phyloP scores from a whole-genome alignment of 2,113 vertebrate genomes.

The Cololabis saira region DNA sequence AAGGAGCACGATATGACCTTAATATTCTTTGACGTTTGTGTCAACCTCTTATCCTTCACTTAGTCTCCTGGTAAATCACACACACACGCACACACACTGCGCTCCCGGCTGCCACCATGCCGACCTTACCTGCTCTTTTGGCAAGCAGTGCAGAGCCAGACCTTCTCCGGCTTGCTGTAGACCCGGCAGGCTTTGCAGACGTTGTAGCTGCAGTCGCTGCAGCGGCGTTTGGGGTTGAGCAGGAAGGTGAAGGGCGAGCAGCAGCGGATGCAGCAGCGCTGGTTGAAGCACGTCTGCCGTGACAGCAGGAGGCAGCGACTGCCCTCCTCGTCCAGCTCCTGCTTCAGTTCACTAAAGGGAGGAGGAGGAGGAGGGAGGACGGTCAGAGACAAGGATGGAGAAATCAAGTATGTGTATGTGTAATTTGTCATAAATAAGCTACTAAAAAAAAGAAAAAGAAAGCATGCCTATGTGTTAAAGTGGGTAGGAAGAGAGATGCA shows the following conservation, averaged over 20 bases:
- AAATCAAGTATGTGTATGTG: constrained; percentile 6
- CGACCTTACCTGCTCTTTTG: constrained; percentile 89
- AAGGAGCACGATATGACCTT: constrained; percentile 19
- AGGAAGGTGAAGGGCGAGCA: constrained; percentile 94
- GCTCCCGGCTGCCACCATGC: not conserved
- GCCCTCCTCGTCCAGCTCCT: constrained; percentile 91
- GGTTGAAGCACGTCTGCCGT: constrained; percentile 90
- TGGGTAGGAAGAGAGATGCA: constrained; percentile 10
- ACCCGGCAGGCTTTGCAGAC: constrained; percentile 92
- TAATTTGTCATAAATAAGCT: not conserved
- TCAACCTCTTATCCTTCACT: constrained; percentile 31
- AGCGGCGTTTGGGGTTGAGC: constrained; percentile 89
- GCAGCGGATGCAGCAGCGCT: constrained; percentile 95
- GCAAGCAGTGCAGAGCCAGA: constrained; percentile 92
- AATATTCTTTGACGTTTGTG: constrained; percentile 40
- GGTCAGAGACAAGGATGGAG: constrained; percentile 3
- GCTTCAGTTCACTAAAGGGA: constrained; percentile 89
- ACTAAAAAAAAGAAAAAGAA: too few species aligned
- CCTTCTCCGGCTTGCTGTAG: constrained; percentile 86
- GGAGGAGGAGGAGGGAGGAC: not conserved
- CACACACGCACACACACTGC: constrained; percentile 1
- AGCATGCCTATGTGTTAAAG: not conserved
- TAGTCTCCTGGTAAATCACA: constrained; percentile 6
- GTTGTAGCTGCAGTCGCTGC: constrained; percentile 90
- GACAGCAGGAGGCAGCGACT: constrained; percentile 92